Evolutionary conservation across 2,113 vertebrate genomes (phyloP), one percentile per base, ranked within the genome.

Genomic region (Ictalurus furcatus): DNA sequence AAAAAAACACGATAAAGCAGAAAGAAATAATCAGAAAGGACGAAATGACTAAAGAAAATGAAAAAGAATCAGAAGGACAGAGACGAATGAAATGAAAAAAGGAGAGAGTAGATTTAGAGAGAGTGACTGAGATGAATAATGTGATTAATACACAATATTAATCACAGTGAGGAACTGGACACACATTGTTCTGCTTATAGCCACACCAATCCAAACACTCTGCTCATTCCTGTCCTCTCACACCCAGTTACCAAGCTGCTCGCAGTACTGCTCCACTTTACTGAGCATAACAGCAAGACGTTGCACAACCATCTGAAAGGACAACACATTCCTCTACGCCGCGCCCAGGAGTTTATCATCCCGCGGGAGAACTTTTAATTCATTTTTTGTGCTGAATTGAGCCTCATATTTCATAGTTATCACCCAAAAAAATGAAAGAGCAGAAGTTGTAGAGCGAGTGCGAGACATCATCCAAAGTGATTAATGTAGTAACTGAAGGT

Each of bases 401-500:
- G 56, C 78, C 87, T 85, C 6, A 54, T 85, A 65, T 67, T 61
- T 65, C 54, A 65, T 61, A 61, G 48, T 76, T 61, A 71, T 59
- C 61, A 67, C 58, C 40, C 3, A 44, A 48, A 80, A 67, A 65
- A 63, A 44, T 12, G 37, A 9, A 73, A 58, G 63, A 2, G 17
- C 34, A 74, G 65, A 34, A 83, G 16, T 34, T 59, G 79, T 56
- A 34, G 81, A 90, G 71, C 56, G 65, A 87, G 87, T 28, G 30
- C 54, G 74, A 58, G 58, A 87, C 23, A 83, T 86, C 79, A 67
- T 79, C 83, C 52, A 0, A 21, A 71, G 88, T 91, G 91, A 91
- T 91, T 48, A 92, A 89, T 90, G 88, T 58, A 52, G 52, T 87
- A 86, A 91, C 86, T 90, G 91, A 88, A 87, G 88, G 83, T 56